Conservation (phyloP, 2,888 invertebrate species). For the Sussaba pulchella region DNA sequence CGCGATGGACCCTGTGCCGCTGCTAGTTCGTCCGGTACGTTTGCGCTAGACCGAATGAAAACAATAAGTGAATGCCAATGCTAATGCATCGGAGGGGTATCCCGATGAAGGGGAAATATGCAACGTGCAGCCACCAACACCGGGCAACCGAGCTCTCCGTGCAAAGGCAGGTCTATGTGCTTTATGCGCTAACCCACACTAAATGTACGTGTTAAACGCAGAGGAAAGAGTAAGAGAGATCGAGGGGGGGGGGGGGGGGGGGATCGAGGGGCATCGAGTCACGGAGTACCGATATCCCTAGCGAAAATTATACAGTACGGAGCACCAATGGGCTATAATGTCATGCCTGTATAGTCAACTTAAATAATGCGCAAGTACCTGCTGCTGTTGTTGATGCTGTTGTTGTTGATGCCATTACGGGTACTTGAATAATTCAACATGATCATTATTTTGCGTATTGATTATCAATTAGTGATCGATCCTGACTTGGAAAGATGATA, state of each 20-base stretch:
- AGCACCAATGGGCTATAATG: conserved; percentile 46
- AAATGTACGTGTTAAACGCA: conserved; percentile 62
- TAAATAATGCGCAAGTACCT: conserved; percentile 40
- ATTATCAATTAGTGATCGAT: conserved; percentile 54
- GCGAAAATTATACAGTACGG: conserved; percentile 53
- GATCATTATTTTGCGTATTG: conserved; percentile 41
- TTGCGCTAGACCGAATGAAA: conserved; percentile 74
- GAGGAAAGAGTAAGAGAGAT: conserved; percentile 21
- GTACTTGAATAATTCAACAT: conserved; percentile 50
- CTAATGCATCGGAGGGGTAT: conserved; percentile 70
- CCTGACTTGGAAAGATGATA: conserved; percentile 15
- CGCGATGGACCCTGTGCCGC: conserved; percentile 47
- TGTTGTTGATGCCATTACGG: conserved; percentile 30
- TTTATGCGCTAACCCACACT: conserved; percentile 48
- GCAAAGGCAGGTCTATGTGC: conserved; percentile 38
- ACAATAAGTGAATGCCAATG: conserved; percentile 78
- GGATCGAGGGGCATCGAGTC: conserved; percentile 49
- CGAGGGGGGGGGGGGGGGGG: neutral
- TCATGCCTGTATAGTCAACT: conserved; percentile 6
- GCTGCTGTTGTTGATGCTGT: conserved; percentile 25
- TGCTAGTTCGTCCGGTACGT: conserved; percentile 59
- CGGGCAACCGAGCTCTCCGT: conserved; percentile 29
- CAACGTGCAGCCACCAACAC: conserved; percentile 57
- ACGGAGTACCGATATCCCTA: conserved; percentile 54
- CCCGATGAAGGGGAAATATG: conserved; percentile 61